These are phyloP conservation scores for Morpho achilles DNA, from an alignment of 2,888 invertebrate species.

Conservation along the genomic window DNA sequence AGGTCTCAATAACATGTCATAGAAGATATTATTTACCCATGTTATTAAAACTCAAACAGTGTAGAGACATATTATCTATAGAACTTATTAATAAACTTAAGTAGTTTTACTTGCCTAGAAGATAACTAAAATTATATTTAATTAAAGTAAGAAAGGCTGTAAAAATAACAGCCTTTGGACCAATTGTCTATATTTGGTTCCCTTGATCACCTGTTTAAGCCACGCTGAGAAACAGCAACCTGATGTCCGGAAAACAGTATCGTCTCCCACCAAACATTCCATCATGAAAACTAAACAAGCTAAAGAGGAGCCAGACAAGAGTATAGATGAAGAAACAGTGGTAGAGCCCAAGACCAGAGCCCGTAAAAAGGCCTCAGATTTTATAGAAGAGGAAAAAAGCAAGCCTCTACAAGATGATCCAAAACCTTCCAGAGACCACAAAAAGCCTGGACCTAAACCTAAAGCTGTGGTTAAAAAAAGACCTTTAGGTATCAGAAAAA, in stretches of 20 bases:
- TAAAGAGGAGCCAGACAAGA: constrained; percentile 69
- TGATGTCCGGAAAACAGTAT: constrained; percentile 73
- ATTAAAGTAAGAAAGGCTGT: constrained; percentile 11
- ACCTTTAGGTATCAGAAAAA: constrained; percentile 68
- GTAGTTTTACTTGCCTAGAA: constrained; percentile 6
- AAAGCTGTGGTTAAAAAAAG: constrained; percentile 65
- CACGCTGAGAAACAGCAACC: constrained; percentile 48
- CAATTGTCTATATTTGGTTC: constrained; percentile 5
- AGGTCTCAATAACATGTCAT: constrained; percentile 53
- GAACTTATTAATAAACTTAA: constrained; percentile 12
- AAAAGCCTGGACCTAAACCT: constrained; percentile 57
- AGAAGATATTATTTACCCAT: constrained; percentile 43
- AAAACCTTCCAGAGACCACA: constrained; percentile 66
- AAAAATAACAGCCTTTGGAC: constrained; percentile 3
- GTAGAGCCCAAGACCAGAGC: constrained; percentile 72
- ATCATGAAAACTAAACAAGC: constrained; percentile 75
- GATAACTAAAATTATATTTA: constrained; percentile 3
- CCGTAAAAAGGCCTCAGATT: constrained; percentile 68
- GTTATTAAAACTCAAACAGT: constrained; percentile 37
- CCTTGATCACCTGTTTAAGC: constrained; percentile 14
- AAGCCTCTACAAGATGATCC: constrained; percentile 63
- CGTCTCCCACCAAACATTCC: constrained; percentile 70
- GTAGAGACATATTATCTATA: constrained; percentile 35
- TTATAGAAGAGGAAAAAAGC: constrained; percentile 57
- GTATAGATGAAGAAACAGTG: constrained; percentile 62